These are phyloP conservation scores for Brachypodius melanocephalos DNA, from an alignment of 2,113 vertebrate species.

Conservation along the genomic window DNA sequence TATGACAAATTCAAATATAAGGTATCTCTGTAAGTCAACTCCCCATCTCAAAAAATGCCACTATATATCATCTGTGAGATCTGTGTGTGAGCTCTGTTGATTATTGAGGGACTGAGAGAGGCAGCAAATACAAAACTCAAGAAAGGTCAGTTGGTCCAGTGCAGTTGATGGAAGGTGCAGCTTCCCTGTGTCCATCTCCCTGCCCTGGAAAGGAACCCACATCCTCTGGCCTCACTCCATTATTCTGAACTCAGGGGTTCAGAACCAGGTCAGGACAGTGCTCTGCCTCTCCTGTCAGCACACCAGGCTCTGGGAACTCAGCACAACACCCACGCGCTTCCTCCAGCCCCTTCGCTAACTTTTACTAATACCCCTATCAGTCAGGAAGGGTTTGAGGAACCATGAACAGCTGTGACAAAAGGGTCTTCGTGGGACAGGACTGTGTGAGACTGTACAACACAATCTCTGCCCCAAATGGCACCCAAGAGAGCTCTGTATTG, in stretches of 20 bases:
- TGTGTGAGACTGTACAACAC: neutral
- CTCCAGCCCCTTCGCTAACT: neutral
- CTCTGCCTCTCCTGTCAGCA: neutral
- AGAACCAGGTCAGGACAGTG: rapidly evolving
- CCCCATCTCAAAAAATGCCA: neutral
- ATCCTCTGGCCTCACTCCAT: rapidly evolving
- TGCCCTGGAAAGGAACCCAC: neutral
- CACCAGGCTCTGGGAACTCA: neutral
- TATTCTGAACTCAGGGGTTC: neutral
- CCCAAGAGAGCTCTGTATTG: neutral
- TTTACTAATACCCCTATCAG: neutral
- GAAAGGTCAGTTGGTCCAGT: neutral
- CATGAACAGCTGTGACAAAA: neutral
- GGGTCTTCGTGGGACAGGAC: neutral
- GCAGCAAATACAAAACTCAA: neutral
- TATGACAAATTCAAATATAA: neutral
- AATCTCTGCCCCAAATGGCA: neutral
- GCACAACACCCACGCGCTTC: neutral
- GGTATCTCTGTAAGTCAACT: neutral
- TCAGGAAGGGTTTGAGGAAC: neutral
- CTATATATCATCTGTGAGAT: neutral
- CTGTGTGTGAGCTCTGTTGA: neutral
- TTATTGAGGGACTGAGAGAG: neutral
- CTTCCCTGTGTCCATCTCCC: neutral
- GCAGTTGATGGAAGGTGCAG: neutral